Evolutionary conservation across 2,797 vertebrate genomes (phyloP).

Genomic region (Pseudomugil gertrudae): DNA sequence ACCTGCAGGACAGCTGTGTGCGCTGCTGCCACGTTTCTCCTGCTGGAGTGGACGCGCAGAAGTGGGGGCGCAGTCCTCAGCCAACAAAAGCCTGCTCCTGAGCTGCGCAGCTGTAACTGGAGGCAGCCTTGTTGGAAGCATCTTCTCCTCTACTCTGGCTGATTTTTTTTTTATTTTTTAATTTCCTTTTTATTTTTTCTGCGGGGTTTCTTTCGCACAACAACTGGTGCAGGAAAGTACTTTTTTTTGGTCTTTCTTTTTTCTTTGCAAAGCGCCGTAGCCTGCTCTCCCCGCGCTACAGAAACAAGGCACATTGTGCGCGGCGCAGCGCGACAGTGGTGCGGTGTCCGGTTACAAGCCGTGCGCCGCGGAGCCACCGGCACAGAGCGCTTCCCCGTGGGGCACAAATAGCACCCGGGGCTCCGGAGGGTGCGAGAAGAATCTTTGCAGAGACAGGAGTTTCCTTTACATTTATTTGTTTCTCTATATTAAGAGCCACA

Average conservation of each 20-base stretch:
- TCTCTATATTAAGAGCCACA: conserved; percentile 25
- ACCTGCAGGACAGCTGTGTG: conserved; percentile 77
- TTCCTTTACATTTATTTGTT: neutral
- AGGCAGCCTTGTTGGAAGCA: conserved; percentile 36
- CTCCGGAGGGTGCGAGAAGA: conserved; percentile 56
- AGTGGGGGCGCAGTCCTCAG: conserved; percentile 67
- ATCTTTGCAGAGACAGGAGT: conserved; percentile 53
- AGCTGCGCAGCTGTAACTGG: conserved; percentile 58
- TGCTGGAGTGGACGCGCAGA: conserved; percentile 51
- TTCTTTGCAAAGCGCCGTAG: neutral
- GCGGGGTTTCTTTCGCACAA: neutral
- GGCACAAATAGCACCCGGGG: conserved; percentile 58
- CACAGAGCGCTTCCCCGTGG: conserved; percentile 58
- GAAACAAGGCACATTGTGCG: conserved; percentile 66
- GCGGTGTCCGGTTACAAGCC: conserved; percentile 77
- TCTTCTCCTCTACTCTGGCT: conserved; percentile 24
- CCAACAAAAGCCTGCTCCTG: conserved; percentile 34
- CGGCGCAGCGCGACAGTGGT: conserved; percentile 73
- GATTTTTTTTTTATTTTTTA: neutral
- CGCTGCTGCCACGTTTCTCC: conserved; percentile 75
- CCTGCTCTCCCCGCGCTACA: conserved; percentile 16
- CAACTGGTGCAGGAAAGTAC: conserved; percentile 38
- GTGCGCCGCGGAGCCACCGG: conserved; percentile 68
- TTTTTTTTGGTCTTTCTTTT: neutral
- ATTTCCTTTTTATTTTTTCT: neutral